Conservation (phyloP, 2,888 invertebrate species). For the Platycheirus rosarum region DNA sequence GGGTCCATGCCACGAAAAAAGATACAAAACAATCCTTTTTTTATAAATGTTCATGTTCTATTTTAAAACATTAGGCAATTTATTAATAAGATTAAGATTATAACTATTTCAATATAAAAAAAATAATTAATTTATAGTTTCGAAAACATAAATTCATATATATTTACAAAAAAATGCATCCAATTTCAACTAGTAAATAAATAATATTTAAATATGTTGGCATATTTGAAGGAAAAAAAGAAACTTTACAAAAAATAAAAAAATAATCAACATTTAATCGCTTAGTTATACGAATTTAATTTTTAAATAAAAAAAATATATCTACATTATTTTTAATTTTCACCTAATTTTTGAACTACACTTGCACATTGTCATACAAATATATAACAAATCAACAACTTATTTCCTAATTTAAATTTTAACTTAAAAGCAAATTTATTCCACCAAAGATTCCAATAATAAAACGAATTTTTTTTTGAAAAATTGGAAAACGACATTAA, state of each 20-base stretch:
- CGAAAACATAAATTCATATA: slow-evolving; percentile 1
- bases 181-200: slow-evolving; percentile 72
- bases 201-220: slow-evolving; percentile 61
- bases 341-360: slow-evolving; percentile 68
- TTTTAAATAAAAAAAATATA: slow-evolving; percentile 15
- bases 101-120: not conserved
- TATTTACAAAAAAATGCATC: slow-evolving; percentile 52
- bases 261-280: slow-evolving; percentile 16
- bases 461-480: not conserved
- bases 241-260: slow-evolving; percentile 48
- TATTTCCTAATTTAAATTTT: slow-evolving; percentile 8
- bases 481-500: too few species aligned
- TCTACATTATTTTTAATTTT: slow-evolving; percentile 36
- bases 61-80: slow-evolving; percentile 16
- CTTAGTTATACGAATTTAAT: slow-evolving; percentile 11
- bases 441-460: not conserved
- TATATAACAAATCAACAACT: slow-evolving; percentile 65
- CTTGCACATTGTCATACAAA: slow-evolving; percentile 57
- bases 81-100: slow-evolving; percentile 6
- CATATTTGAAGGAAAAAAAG: slow-evolving; percentile 27
- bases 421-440: slow-evolving; percentile 20
- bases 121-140: slow-evolving; percentile 2
- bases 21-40: too few species aligned
- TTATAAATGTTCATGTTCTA: not conserved
- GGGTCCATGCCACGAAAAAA: too few species aligned